Base-by-base conservation (phyloP, 2,113 vertebrate genomes). In the Rhombomys opimus region DNA sequence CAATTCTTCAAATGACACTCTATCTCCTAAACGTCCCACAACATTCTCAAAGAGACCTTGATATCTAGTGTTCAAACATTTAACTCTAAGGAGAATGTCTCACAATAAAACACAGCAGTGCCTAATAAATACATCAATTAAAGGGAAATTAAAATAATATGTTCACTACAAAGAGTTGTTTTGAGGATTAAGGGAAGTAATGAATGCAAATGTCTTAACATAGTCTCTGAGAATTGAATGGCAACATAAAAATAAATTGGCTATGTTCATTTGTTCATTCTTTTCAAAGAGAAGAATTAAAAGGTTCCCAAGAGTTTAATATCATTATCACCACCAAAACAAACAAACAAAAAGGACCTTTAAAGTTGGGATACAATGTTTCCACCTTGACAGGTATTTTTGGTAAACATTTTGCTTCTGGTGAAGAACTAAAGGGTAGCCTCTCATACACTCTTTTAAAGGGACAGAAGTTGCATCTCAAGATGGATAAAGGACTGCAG, bases 121-220 rank as follows among this genome's bases (percentile, higher is more conserved):
- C 27, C 9, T 32, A 50, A 65, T 5, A 65, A 13, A 0, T 27
- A 84, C 14, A 80, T 80, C 8, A 17, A 52, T 61, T 75, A 84
- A 87, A 70, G 61, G 75, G 22, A 3, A 27, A 81, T 75, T 61
- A 70, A 75, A 90, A 59, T 68, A 70, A 50, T 41, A 61, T 76
- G 54, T 73, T 3, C 4, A 63, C 5, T 2, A 75, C 22, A 85
- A 14, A 61, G 22, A 23, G 5, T n/a, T 77, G 25, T 91, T 94
- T 63, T 85, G 20, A 93, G 35, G 30, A 70, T 75, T 80, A 91
- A 90, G 68, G 75, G 6, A 75, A 95, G 72, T 63, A 93, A 68
- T 63, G 7, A 2, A 75, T n/a, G 15, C 15, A 63, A 77, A 94
- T 15, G 52, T 70, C 12, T 93, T 89, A 54, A 4, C 59, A 63